These are phyloP conservation scores for Drosophila kanekoi DNA, from an alignment of 2,888 invertebrate species.

Conservation along the genomic window DNA sequence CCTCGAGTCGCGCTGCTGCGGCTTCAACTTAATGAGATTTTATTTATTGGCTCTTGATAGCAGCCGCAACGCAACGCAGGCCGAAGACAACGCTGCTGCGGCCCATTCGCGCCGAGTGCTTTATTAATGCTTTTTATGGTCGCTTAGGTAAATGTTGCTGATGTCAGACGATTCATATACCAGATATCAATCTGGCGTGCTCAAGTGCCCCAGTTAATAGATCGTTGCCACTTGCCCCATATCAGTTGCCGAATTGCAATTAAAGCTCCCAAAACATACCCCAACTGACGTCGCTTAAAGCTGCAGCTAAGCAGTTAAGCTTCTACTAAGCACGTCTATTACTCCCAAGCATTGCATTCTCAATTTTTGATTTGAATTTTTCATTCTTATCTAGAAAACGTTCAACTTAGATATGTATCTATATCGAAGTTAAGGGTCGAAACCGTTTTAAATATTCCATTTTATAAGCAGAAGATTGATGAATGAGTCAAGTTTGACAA, in stretches of 20 bases:
- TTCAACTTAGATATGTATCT: too few species aligned
- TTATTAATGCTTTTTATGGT: slow-evolving; percentile 67
- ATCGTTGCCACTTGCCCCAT: slow-evolving; percentile 24
- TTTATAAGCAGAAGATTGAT: too few species aligned
- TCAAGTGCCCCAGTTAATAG: slow-evolving; percentile 41
- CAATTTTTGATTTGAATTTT: too few species aligned
- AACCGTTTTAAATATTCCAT: too few species aligned
- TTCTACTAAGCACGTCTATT: background rate
- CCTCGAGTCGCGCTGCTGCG: slow-evolving; percentile 36
- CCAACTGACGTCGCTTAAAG: background rate
- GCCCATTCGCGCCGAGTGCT: slow-evolving; percentile 30
- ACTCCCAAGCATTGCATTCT: too few species aligned
- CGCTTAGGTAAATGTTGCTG: slow-evolving; percentile 57
- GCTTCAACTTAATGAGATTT: slow-evolving; percentile 74
- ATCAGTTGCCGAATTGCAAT: slow-evolving; percentile 13
- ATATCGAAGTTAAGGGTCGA: too few species aligned
- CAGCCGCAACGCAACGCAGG: slow-evolving; percentile 30
- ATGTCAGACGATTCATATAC: slow-evolving; percentile 38
- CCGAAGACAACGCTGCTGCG: slow-evolving; percentile 25
- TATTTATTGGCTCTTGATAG: slow-evolving; percentile 73
- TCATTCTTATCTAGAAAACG: too few species aligned
- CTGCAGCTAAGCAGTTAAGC: background rate
- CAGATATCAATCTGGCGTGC: slow-evolving; percentile 52
- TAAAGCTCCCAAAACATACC: slow-evolving; percentile 1
- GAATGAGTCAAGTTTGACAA: too few species aligned